phyloP scores from a whole-genome alignment of 1,140 invertebrate species.

The Nasonia longicornis region DNA sequence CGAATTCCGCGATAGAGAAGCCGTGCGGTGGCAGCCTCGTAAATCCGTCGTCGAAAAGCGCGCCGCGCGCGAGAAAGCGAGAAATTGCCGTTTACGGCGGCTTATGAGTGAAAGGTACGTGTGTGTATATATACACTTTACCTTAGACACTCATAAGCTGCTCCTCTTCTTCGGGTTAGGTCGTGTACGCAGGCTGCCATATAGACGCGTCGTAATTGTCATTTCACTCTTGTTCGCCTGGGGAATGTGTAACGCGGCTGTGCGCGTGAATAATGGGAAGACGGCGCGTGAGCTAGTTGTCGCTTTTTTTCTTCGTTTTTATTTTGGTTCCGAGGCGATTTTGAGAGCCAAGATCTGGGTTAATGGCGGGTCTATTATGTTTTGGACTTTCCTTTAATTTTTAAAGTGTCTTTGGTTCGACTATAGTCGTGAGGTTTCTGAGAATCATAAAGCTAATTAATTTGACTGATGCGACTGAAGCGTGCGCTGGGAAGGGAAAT shows the following conservation, averaged over 20 bases:
- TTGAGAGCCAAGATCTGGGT: no score
- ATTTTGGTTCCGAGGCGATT: no score
- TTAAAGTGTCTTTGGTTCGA: no score
- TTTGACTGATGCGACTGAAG: neutral
- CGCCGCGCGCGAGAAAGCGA: conserved; percentile 16
- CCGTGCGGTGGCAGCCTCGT: neutral
- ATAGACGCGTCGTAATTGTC: conserved; percentile 11
- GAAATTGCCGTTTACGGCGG: conserved; percentile 32
- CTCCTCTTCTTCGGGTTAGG: neutral
- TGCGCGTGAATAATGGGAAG: conserved; percentile 38
- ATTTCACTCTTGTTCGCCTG: conserved; percentile 6
- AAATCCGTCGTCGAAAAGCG: conserved; percentile 23
- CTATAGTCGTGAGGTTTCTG: no score
- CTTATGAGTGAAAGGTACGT: conserved; percentile 37
- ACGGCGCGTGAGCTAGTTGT: no score
- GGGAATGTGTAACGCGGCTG: neutral
- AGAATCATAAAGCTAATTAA: neutral
- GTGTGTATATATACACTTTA: neutral
- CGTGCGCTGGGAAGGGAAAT: neutral
- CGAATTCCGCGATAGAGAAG: conserved; percentile 51
- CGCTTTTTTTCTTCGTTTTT: no score
- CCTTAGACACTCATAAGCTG: neutral
- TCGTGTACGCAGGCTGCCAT: neutral
- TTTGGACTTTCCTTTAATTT: no score
- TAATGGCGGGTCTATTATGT: no score